Evolutionary conservation across 1,140 invertebrate genomes (phyloP).

Genomic region (Drosophila malerkotliana): DNA sequence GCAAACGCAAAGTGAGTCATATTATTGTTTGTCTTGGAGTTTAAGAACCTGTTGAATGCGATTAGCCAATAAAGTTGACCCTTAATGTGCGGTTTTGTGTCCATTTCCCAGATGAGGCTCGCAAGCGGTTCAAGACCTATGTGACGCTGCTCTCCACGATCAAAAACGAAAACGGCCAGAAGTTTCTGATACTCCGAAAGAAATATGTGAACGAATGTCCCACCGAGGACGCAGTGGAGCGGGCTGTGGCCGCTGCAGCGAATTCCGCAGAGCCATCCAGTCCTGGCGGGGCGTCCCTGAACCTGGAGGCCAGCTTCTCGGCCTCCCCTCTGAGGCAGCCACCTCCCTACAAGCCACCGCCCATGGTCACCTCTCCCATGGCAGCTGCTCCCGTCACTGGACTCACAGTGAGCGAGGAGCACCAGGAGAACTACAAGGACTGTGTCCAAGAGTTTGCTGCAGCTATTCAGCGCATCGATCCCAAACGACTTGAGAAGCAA

Average conservation of each 20-base stretch:
- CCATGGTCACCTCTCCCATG: conserved; percentile 84
- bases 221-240: conserved; percentile 84
- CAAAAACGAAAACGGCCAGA: conserved; percentile 91
- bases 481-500: conserved; percentile 46
- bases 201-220: conserved; percentile 86
- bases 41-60: conserved; percentile 57
- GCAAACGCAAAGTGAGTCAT: conserved; percentile 83
- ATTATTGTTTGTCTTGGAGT: neutral
- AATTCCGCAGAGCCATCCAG: conserved; percentile 68
- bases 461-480: conserved; percentile 61
- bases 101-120: conserved; percentile 86
- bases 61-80: neutral
- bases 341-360: conserved; percentile 88
- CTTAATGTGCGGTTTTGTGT: neutral
- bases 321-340: conserved; percentile 38
- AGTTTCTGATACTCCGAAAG: conserved; percentile 92
- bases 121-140: conserved; percentile 94
- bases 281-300: conserved; percentile 61
- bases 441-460: conserved; percentile 75
- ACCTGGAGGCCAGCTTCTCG: conserved; percentile 58
- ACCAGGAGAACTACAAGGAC: conserved; percentile 71
- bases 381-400: conserved; percentile 13
- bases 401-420: conserved; percentile 43
- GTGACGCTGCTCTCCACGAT: conserved; percentile 95
- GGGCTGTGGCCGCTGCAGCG: conserved; percentile 69